Evolutionary conservation across 2,797 vertebrate species (phyloP), one percentile per base, ranked within the genome.

Genomic region (Intellagama lesueurii): DNA sequence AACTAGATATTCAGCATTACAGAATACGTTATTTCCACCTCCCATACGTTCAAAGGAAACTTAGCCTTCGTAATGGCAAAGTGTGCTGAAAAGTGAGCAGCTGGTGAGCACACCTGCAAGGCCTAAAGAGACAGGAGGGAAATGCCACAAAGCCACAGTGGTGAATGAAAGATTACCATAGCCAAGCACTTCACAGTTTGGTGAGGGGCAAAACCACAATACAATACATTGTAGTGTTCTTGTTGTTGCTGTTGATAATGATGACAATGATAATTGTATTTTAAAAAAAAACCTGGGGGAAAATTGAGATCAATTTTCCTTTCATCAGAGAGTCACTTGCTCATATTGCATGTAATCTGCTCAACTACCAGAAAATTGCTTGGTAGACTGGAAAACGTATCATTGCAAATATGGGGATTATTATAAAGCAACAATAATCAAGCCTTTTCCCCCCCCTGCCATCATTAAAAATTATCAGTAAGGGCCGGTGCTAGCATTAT

Each of bases 391-490:
- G n/a, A 80, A 85, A 87, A 70, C 16, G 77, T 52, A 32, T 82
- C 82, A 32, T 47, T 47, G 72, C 28, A 81, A 87, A 87, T 32
- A 44, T 28, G 19, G 47, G 19, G 49, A 5, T 47, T 85, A 40
- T 70, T 76, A 83, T 77, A 76, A 47, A 83, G 76, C 28, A 77
- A 83, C 69, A 69, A 82, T 56, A 83, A 90, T 77, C n/a, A 77
- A 87, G 47, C 19, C 73, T 69, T 40, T 19, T 22, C 5, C 24
- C 40, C 19, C 47, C 35, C 22, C 35, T 68, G 26, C 64, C 30
- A 60, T 32, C 47, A 82, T 83, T 87, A 88, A 78, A 77, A 78
- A 78, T 78, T 83, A 83, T 72, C 64, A 87, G 77, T 76, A 85
- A 85, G 81, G 56, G 47, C 78, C 81, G 77, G 52, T 81, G 64